Conservation (phyloP, 1,140 invertebrate genomes). For the Drosophila pseudoananassae region DNA sequence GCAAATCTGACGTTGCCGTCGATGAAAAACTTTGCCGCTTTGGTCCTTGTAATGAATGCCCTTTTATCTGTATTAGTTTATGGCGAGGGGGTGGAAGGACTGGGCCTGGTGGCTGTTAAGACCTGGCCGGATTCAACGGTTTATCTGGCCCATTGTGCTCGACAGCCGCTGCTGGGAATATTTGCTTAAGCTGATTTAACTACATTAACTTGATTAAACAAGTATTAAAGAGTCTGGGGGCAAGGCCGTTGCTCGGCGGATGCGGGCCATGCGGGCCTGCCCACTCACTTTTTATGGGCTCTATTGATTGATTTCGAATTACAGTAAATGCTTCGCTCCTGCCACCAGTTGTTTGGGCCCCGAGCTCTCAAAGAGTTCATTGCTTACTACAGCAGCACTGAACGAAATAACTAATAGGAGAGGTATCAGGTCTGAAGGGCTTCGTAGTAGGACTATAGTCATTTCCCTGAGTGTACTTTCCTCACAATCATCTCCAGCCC, state of each 20-base stretch:
- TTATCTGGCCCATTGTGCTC: constrained; percentile 72
- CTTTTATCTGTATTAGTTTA: constrained; percentile 59
- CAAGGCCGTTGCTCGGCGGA: background rate
- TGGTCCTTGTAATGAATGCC: constrained; percentile 74
- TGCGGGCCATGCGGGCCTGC: constrained; percentile 20
- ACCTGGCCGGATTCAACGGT: constrained; percentile 17
- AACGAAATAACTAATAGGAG: too few relatives aligned
- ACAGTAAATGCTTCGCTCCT: constrained; percentile 59
- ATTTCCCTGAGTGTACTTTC: background rate
- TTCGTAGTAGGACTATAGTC: too few relatives aligned
- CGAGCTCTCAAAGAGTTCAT: constrained; percentile 17
- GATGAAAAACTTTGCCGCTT: constrained; percentile 70
- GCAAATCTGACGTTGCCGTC: constrained; percentile 73
- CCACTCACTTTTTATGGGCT: constrained; percentile 45
- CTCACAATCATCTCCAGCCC: constrained; percentile 18
- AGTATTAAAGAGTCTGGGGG: constrained; percentile 67
- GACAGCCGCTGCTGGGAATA: constrained; percentile 66
- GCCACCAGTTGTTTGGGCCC: constrained; percentile 30
- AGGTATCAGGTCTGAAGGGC: too few relatives aligned
- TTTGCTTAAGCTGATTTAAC: constrained; percentile 83
- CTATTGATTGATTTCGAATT: constrained; percentile 78
- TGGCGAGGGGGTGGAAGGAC: constrained; percentile 10
- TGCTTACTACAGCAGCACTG: background rate
- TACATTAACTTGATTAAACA: constrained; percentile 83
- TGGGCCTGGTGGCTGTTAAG: background rate